Conservation (phyloP, 2,113 vertebrate genomes). For the Formicarius rufipectus region DNA sequence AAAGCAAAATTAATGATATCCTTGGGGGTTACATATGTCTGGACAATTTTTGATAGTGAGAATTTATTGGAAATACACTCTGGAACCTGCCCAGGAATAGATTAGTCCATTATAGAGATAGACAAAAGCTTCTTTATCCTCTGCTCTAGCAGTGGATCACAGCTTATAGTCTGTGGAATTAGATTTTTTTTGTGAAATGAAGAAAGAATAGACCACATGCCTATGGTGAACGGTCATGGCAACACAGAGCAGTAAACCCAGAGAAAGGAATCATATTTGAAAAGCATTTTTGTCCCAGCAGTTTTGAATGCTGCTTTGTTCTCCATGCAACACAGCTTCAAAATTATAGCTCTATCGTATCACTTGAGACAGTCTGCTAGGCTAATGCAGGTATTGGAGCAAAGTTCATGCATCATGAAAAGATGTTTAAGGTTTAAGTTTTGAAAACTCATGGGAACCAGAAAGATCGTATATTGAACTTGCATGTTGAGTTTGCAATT, state of each 20-base stretch:
- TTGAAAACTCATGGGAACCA: not conserved
- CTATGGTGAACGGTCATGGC: not conserved
- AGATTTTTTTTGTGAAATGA: not conserved
- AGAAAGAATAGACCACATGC: not conserved
- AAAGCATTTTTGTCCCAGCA: not conserved
- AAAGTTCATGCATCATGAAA: not conserved
- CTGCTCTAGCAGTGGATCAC: not conserved
- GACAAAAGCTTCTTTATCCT: not conserved
- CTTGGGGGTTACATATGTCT: not conserved
- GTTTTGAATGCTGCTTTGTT: not conserved
- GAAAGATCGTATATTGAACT: not conserved
- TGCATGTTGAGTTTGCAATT: not conserved
- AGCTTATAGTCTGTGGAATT: not conserved
- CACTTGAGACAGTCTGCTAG: not conserved
- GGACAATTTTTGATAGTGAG: not conserved
- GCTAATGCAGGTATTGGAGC: not conserved
- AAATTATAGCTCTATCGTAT: not conserved
- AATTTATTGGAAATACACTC: not conserved
- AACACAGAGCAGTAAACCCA: not conserved
- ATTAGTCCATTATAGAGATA: not conserved
- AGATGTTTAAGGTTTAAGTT: not conserved
- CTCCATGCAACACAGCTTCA: not conserved
- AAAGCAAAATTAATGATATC: slow-evolving; percentile 20
- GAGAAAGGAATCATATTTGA: not conserved
- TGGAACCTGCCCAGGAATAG: slow-evolving; percentile 13